Conservation (phyloP, 92 coral and sea anemone species). For the Zoanthus solanderi region DNA sequence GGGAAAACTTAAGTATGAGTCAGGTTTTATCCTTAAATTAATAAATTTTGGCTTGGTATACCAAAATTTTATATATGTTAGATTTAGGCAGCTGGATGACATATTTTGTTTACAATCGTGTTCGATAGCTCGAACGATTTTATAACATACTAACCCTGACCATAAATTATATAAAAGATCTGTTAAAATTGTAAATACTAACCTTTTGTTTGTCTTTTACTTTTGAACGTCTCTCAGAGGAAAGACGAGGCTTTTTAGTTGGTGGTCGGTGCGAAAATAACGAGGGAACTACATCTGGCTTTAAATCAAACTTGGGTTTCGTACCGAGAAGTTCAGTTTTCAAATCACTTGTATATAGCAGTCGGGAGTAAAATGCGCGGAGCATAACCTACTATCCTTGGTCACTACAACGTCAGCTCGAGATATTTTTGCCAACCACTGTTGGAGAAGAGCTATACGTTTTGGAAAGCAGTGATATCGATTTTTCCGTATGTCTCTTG, state of each 20-base stretch:
- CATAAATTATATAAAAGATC: neutral
- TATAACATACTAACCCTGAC: neutral
- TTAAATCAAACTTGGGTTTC: constrained; percentile 9
- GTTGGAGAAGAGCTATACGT: constrained; percentile 19
- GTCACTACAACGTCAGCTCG: constrained; percentile 17
- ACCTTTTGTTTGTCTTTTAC: constrained; percentile 32
- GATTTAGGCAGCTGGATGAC: neutral
- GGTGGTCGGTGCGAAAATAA: constrained; percentile 34
- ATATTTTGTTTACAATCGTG: neutral
- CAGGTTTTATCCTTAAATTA: too few relatives aligned
- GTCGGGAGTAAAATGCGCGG: constrained; percentile 39
- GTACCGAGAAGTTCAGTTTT: constrained; percentile 36
- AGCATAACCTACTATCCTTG: constrained; percentile 42
- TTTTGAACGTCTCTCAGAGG: constrained; percentile 31
- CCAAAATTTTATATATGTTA: neutral
- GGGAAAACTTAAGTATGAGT: neutral
- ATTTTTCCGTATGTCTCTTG: constrained; percentile 6
- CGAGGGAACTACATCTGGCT: constrained; percentile 29
- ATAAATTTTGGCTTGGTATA: too few relatives aligned
- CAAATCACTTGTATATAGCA: constrained; percentile 31
- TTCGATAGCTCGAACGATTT: neutral
- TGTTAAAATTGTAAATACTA: neutral
- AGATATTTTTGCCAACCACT: constrained; percentile 51
- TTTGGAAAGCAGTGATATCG: constrained; percentile 22
- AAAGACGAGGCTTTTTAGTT: constrained; percentile 40